Evolutionary conservation across 2,797 vertebrate genomes (phyloP).

Genomic region (Pantherophis vulpinus): DNA sequence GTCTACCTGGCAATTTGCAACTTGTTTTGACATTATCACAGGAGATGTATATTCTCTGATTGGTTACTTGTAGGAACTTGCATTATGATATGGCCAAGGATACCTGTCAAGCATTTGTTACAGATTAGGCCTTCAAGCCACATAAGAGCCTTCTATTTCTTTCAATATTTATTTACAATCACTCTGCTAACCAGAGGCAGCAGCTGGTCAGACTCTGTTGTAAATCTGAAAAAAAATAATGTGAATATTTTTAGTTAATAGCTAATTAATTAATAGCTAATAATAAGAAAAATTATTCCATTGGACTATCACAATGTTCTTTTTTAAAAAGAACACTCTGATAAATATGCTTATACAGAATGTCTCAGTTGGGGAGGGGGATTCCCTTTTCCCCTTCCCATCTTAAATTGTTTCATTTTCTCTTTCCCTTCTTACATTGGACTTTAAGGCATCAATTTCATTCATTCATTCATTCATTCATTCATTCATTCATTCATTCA

Average conservation of each 20-base stretch:
- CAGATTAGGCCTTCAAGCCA: neutral
- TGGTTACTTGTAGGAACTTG: slow-evolving; percentile 19
- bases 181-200: neutral
- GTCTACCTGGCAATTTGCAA: slow-evolving; percentile 18
- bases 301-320: neutral
- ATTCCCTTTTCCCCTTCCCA: neutral
- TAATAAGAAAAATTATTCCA: neutral
- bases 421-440: neutral
- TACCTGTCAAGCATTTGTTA: neutral
- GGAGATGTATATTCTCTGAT: neutral
- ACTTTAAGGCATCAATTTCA: neutral
- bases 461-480: neutral
- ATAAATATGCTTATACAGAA: neutral
- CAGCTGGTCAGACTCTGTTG: neutral
- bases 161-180: neutral
- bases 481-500: neutral
- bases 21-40: slow-evolving; percentile 32
- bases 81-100: neutral
- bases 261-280: neutral
- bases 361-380: neutral
- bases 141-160: neutral
- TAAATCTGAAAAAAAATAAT: neutral
- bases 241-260: neutral
- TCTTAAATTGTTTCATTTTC: neutral
- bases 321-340: neutral